These are phyloP conservation scores for Chiridota heheva DNA, from an alignment of 35 echinoderm and acorn worm species.

Conservation along the genomic window DNA sequence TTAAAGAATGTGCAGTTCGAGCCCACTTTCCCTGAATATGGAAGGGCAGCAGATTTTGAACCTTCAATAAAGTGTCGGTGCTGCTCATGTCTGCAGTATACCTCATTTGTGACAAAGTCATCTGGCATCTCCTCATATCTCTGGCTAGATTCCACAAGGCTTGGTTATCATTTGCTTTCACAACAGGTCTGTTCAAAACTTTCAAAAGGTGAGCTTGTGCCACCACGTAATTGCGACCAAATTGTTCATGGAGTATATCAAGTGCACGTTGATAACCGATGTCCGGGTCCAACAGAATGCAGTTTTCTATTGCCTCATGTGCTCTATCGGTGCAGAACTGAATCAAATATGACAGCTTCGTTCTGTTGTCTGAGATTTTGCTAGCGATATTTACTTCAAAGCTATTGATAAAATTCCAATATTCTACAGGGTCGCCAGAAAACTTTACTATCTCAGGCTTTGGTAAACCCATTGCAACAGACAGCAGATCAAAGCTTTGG, in stretches of 20 bases:
- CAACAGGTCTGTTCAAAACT: slow-evolving; percentile 9
- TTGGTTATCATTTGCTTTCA: slow-evolving; percentile 3
- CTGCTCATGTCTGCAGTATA: slow-evolving; percentile 34
- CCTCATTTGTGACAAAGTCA: slow-evolving; percentile 32
- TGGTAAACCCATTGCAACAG: slow-evolving; percentile 12
- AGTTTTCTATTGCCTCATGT: slow-evolving; percentile 40
- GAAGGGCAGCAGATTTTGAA: slow-evolving; percentile 15
- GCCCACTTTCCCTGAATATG: slow-evolving; percentile 30
- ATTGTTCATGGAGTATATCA: slow-evolving; percentile 61
- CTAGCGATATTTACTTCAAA: slow-evolving; percentile 50
- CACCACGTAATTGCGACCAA: slow-evolving; percentile 50
- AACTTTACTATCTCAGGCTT: slow-evolving; percentile 33
- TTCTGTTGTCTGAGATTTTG: slow-evolving; percentile 25
- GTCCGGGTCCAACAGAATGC: slow-evolving; percentile 33
- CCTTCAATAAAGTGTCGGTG: slow-evolving; percentile 30
- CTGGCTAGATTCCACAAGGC: slow-evolving; percentile 35
- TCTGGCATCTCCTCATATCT: slow-evolving; percentile 53
- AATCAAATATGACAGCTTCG: slow-evolving; percentile 49
- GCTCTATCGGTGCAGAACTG: slow-evolving; percentile 70
- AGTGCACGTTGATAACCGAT: slow-evolving; percentile 50
- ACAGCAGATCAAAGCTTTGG: too few relatives aligned
- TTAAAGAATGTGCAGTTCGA: background rate
- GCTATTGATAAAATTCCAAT: slow-evolving; percentile 52
- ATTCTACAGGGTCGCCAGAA: slow-evolving; percentile 39
- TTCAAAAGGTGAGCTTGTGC: slow-evolving; percentile 37